Base-by-base conservation (phyloP, 1,140 invertebrate species). In the Rhagoletis zephyria region DNA sequence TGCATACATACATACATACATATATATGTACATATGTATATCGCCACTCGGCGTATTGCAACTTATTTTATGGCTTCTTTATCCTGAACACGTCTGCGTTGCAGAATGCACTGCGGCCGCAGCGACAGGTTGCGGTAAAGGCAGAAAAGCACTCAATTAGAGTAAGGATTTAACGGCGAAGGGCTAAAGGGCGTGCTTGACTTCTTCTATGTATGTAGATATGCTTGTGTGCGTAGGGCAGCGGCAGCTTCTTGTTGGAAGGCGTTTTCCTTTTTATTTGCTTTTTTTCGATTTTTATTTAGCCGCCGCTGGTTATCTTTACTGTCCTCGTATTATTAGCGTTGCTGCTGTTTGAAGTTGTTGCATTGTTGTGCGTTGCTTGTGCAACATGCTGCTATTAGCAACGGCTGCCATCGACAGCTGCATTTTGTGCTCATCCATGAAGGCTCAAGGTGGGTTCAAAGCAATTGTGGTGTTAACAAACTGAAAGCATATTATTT, bases 131-230 rank as follows among this genome's bases (percentile, higher is more conserved):
- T 45, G 42, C 6, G n/a, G 14, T 10, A 14, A 16, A 14, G 10
- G 70, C 70, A 51, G 70, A 14, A 74, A 48, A 48, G 45, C 7
- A 74, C 70, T 74, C 70, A 74, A 74, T 74, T 67, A 67, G 64
- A 67, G 4, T 67, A 10, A 5, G 7, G 64, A 40, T n/a, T 42
- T 42, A n/a, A 74, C 12, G 67, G 67, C 3, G 42, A 74, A 74
- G 30, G 42, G 42, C 14, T 48, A 48, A 74, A 74, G 70, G 19
- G 70, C 42, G 14, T 40, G 4, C 1, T 40, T 42, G 65, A 7
- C 10, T 5, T 40, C 64, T 5, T 19, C 4, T 65, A 65, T 30
- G 7, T 19, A 30, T 65, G 40, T 1, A 0, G 4, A 4, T 74
- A 7, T n/a, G 5, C n/a, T 16, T 7, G 67, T 1, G 4, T 67